Conservation (phyloP, 2,888 invertebrate genomes). For the Iphiclides podalirius region DNA sequence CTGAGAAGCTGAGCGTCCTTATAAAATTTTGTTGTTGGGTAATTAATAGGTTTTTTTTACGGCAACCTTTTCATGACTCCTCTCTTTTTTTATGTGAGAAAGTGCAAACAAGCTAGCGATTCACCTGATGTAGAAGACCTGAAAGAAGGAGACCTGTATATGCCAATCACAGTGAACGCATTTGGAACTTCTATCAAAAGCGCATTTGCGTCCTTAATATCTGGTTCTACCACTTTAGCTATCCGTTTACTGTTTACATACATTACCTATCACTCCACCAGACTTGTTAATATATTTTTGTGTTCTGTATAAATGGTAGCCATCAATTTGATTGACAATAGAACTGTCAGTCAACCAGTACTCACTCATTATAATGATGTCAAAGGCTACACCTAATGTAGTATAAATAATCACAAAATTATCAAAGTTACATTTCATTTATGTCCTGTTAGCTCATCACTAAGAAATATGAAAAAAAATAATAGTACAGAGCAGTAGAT, state of each 20-base stretch:
- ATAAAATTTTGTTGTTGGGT: too few species aligned
- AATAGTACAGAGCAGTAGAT: too few species aligned
- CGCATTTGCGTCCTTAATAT: background rate
- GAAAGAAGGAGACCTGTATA: background rate
- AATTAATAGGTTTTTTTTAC: too few species aligned
- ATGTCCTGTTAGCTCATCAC: too few species aligned
- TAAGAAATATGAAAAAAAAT: too few species aligned
- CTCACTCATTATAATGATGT: constrained; percentile 21
- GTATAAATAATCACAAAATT: constrained; percentile 1
- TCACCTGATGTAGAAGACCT: too few species aligned
- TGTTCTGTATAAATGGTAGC: background rate
- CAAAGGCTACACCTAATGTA: background rate
- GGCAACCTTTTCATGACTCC: too few species aligned
- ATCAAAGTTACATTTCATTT: constrained; percentile 12
- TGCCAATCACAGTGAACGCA: background rate
- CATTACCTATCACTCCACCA: background rate
- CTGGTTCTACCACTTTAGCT: background rate
- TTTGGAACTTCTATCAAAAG: background rate
- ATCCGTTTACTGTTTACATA: background rate
- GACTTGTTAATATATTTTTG: constrained; percentile 1
- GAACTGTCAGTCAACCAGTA: constrained; percentile 9
- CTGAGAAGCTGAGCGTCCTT: too few species aligned
- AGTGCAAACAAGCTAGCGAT: too few species aligned
- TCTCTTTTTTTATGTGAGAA: too few species aligned
- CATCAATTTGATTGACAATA: background rate